Base-by-base conservation (phyloP, 2,113 vertebrate genomes). In the Dipodomys ordii region DNA sequence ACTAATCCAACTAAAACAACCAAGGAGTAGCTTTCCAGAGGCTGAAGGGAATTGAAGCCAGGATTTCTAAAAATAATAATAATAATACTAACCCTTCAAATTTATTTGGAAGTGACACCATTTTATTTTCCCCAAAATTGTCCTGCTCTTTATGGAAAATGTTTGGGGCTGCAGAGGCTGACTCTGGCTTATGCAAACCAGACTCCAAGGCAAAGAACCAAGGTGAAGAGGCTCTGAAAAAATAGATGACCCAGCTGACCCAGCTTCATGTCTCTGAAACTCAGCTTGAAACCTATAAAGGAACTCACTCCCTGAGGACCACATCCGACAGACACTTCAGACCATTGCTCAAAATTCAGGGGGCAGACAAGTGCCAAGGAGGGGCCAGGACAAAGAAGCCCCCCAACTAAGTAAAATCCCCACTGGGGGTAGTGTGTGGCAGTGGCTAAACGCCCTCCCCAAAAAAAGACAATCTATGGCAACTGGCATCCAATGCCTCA, bases 1-100 rank as follows among this genome's bases (percentile, higher is more conserved):
- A 90, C 84, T 95, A 97, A 97, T 93, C 78, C 95, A 97, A 85
- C 96, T 93, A 96, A 96, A 94, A 96, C 76, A 94, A 96, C 67
- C 64, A 88, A 88, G 93, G 88, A 94, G 77, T 46, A 94, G 91
- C 86, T 97, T 93, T 94, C 83, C 83, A 78, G 91, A 92, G 80
- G 44, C 25, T 68, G 90, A 81, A 64, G 64, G 49, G 91, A 93
- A 64, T 3, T 35, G 73, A 87, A 97, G 96, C 44, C 87, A 78
- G 95, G 73, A 77, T 78, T 96, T 87, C 53, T 57, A 57, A 57
- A 57, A 13, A 57, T 18, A 13, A 57, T 2, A 57, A 57, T 1
- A 57, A 39, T 39, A 39, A 39, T 39, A 57, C 18, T 15, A 57
- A 57, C 12, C 15, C 62, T 84, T 60, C 76, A 90, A 68, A 35